Evolutionary conservation across 2,113 vertebrate species (phyloP).

Genomic region (Tautogolabrus adspersus): DNA sequence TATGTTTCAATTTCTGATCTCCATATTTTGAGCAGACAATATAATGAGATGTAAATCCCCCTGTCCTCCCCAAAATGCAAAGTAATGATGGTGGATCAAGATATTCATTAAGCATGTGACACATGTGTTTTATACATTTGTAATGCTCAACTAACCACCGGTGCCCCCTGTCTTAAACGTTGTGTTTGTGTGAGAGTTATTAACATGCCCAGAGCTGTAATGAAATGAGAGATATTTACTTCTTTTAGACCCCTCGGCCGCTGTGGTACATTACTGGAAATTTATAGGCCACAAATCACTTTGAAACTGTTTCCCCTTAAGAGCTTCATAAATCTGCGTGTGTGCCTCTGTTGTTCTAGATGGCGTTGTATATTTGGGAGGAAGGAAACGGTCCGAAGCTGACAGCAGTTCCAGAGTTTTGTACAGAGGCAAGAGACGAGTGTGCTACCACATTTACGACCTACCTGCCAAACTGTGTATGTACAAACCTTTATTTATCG

Average conservation of each 20-base stretch:
- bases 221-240: background rate
- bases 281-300: background rate
- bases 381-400: slow-evolving; percentile 87
- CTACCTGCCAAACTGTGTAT: slow-evolving; percentile 88
- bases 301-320: background rate
- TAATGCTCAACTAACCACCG: too few relatives aligned
- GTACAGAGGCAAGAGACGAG: slow-evolving; percentile 63
- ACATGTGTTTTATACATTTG: too few relatives aligned
- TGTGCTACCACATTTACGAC: slow-evolving; percentile 85
- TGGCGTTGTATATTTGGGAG: slow-evolving; percentile 92
- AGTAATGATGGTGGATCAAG: too few relatives aligned
- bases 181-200: background rate
- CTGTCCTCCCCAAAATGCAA: too few relatives aligned
- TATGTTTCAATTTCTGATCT: too few relatives aligned
- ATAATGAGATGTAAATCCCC: too few relatives aligned
- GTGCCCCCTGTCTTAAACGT: background rate
- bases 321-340: background rate
- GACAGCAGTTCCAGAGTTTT: slow-evolving; percentile 88
- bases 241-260: background rate
- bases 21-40: too few relatives aligned
- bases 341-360: slow-evolving; percentile 72
- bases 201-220: background rate
- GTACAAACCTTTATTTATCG: slow-evolving; percentile 48
- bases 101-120: too few relatives aligned
- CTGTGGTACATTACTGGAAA: background rate